Percentiles rank a stretch among this genome's conserved stretches.
Conservation (phyloP, 2,797 vertebrate species). For the Paguma larvata region DNA sequence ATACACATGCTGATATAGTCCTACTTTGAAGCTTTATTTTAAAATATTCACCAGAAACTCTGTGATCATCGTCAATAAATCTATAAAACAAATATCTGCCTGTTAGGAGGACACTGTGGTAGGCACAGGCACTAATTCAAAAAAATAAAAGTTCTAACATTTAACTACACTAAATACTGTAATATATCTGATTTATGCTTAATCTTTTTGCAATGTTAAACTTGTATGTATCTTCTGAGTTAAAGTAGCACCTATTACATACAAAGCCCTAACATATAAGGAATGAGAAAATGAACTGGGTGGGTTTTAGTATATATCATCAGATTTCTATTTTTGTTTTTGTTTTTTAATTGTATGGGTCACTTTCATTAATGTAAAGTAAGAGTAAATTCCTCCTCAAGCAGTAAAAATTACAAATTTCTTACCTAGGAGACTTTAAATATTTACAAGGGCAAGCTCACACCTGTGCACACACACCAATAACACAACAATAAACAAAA, state of each 20-base stretch:
- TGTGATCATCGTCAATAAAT: constrained; percentile 21
- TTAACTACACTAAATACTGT: constrained; percentile 2
- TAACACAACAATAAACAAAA: background rate
- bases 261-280: background rate
- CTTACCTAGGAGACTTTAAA: background rate
- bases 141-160: constrained; percentile 53
- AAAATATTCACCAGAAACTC: constrained; percentile 55
- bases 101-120: background rate
- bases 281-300: background rate
- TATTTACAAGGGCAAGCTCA: background rate
- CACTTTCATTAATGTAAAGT: background rate
- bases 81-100: constrained; percentile 42
- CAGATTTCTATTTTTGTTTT: background rate
- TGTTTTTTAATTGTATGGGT: background rate
- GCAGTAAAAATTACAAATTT: constrained; percentile 14
- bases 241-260: constrained; percentile 1
- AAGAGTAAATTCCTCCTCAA: constrained; percentile 30
- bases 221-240: constrained; percentile 43
- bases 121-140: constrained; percentile 2
- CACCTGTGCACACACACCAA: background rate
- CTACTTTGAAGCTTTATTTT: constrained; percentile 29
- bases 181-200: constrained; percentile 28
- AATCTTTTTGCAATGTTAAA: background rate
- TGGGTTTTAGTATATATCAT: background rate
- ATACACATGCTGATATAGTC: background rate